A percentile compares a stretch with the other conserved stretches of the same genome.
Conservation (phyloP, 2,113 vertebrate genomes). For the Donacobius atricapilla region DNA sequence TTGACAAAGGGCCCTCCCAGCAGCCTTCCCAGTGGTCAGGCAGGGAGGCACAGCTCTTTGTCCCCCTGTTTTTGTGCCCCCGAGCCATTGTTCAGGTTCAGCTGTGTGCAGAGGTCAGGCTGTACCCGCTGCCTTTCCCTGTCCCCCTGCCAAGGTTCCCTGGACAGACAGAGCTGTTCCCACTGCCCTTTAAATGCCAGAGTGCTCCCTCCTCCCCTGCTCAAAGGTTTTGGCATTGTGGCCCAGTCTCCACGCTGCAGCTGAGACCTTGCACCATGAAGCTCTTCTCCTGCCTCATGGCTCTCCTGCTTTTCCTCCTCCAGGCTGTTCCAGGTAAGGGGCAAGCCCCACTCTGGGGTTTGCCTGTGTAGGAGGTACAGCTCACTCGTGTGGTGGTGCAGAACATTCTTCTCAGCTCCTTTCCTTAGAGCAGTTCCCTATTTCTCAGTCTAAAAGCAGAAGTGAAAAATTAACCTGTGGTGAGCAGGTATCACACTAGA, state of each 20-base stretch:
- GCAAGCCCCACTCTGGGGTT: fast-evolving
- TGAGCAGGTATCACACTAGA: not conserved
- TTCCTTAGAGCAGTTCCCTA: not conserved
- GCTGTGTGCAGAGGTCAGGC: not conserved
- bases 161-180: not conserved
- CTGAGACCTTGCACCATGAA: not conserved
- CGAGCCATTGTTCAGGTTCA: conserved; percentile 17
- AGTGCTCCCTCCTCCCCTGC: not conserved
- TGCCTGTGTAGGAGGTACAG: not conserved
- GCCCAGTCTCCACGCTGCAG: not conserved
- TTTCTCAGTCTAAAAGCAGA: not conserved
- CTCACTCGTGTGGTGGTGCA: not conserved
- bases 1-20: not conserved
- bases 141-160: not conserved
- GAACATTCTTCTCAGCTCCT: not conserved
- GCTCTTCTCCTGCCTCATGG: not conserved
- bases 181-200: not conserved
- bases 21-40: not conserved
- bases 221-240: not conserved
- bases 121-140: not conserved
- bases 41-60: not conserved
- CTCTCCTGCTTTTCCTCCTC: conserved; percentile 4
- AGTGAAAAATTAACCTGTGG: not conserved
- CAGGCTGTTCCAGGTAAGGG: conserved; percentile 52
- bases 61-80: not conserved